Conservation (phyloP, 1,140 invertebrate genomes). For the Bombus impatiens region DNA sequence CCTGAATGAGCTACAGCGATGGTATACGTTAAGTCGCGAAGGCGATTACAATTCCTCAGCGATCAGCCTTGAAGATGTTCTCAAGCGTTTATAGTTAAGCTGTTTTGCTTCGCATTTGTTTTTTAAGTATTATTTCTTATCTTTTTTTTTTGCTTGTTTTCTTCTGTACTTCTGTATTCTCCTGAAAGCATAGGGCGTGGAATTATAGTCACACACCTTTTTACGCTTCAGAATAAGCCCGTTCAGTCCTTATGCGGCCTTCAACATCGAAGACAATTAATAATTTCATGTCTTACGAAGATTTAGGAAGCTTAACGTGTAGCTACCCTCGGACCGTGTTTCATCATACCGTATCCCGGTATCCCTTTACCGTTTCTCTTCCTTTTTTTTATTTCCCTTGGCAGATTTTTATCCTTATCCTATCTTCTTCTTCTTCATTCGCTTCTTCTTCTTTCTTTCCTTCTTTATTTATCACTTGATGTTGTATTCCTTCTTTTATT, state of each 20-base stretch:
- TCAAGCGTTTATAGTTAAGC: constrained; percentile 45
- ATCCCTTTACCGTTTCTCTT: constrained; percentile 41
- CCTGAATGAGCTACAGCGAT: constrained; percentile 44
- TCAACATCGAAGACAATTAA: constrained; percentile 30
- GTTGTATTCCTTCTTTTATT: constrained; percentile 32
- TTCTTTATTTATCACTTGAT: neutral
- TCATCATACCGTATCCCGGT: constrained; percentile 70
- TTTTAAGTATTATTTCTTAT: neutral
- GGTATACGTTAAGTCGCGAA: constrained; percentile 51
- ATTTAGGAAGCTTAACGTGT: constrained; percentile 71
- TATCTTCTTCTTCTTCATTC: neutral
- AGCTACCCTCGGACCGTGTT: constrained; percentile 78
- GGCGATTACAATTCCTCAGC: constrained; percentile 62
- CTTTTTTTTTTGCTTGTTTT: neutral
- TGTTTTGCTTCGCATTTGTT: constrained; percentile 24
- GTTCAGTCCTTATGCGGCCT: constrained; percentile 51
- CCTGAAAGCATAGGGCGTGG: constrained; percentile 28
- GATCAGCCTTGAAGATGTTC: constrained; percentile 54
- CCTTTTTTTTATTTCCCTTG: neutral
- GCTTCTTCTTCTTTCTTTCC: neutral
- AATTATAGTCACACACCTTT: constrained; percentile 54
- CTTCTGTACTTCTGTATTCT: constrained; percentile 21
- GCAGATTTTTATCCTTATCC: neutral
- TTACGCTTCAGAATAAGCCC: constrained; percentile 55
- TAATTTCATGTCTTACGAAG: constrained; percentile 35